These are phyloP conservation scores for Ecliptopera silaceata DNA, from an alignment of 2,888 invertebrate species.

Conservation along the genomic window DNA sequence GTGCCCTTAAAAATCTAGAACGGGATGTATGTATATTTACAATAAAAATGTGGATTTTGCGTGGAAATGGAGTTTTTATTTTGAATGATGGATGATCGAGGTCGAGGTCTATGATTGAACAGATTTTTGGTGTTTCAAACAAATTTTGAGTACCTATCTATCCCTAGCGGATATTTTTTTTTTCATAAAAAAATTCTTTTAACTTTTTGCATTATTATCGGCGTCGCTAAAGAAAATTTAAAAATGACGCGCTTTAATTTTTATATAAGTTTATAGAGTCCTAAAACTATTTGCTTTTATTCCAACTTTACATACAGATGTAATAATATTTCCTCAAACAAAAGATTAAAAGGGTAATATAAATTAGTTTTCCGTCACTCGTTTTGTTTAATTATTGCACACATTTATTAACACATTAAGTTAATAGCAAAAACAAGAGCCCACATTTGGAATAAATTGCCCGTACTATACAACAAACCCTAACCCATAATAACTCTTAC, in stretches of 20 bases:
- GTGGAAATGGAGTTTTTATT: slow-evolving; percentile 18
- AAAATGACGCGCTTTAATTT: too few relatives aligned
- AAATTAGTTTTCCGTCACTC: slow-evolving; percentile 67
- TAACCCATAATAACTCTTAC: slow-evolving; percentile 17
- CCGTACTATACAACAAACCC: slow-evolving; percentile 41
- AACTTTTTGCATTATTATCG: too few relatives aligned
- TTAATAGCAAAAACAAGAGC: slow-evolving; percentile 73
- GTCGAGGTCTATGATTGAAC: neutral
- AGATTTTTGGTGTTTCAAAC: neutral
- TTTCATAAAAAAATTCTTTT: too few relatives aligned
- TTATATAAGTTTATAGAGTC: too few relatives aligned
- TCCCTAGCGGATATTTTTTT: too few relatives aligned
- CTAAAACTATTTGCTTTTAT: too few relatives aligned
- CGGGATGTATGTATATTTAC: slow-evolving; percentile 28
- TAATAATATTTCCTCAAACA: neutral
- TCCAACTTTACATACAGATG: too few relatives aligned
- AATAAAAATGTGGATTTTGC: slow-evolving; percentile 29
- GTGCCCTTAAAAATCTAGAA: slow-evolving; percentile 36
- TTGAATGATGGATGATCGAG: slow-evolving; percentile 2
- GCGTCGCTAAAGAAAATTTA: too few relatives aligned
- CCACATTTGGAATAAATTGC: slow-evolving; percentile 73
- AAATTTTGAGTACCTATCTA: too few relatives aligned
- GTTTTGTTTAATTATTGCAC: slow-evolving; percentile 75
- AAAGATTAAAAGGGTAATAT: slow-evolving; percentile 45
- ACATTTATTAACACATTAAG: slow-evolving; percentile 78